Percentiles rank a stretch among this genome's conserved stretches.
Evolutionary conservation across 2,888 invertebrate genomes (phyloP).

Genomic region (Oscheius sp.): DNA sequence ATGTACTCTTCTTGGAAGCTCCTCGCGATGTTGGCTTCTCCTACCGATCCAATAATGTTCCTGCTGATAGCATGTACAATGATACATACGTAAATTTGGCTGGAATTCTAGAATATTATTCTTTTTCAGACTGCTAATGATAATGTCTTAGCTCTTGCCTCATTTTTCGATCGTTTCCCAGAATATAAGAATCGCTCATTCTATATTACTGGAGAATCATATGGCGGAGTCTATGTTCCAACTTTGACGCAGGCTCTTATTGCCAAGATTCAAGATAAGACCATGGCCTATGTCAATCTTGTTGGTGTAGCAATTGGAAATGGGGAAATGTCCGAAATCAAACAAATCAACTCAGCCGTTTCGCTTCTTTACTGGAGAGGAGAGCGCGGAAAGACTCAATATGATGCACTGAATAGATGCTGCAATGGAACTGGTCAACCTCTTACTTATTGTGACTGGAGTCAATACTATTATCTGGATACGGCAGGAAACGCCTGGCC

Average conservation of each 20-base stretch:
- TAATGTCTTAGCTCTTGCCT: slow-evolving; percentile 72
- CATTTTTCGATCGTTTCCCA: slow-evolving; percentile 73
- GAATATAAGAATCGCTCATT: slow-evolving; percentile 72
- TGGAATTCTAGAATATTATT: background rate
- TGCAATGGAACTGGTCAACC: slow-evolving; percentile 37
- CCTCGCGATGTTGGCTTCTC: slow-evolving; percentile 75
- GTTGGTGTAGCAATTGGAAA: slow-evolving; percentile 68
- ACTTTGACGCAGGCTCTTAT: slow-evolving; percentile 59
- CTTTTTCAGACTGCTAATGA: slow-evolving; percentile 71
- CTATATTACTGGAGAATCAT: slow-evolving; percentile 71
- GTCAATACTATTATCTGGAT: slow-evolving; percentile 55
- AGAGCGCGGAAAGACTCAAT: slow-evolving; percentile 56
- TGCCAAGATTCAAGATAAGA: slow-evolving; percentile 33
- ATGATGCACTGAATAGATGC: slow-evolving; percentile 49
- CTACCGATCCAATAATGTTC: slow-evolving; percentile 68
- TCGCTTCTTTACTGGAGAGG: slow-evolving; percentile 58
- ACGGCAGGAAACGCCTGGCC: slow-evolving; percentile 57
- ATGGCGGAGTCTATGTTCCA: slow-evolving; percentile 72
- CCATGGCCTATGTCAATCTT: slow-evolving; percentile 50
- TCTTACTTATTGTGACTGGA: slow-evolving; percentile 53
- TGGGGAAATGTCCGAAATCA: slow-evolving; percentile 58
- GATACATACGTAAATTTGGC: slow-evolving; percentile 53
- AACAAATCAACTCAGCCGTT: slow-evolving; percentile 62
- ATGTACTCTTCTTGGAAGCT: slow-evolving; percentile 74
- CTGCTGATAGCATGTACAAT: slow-evolving; percentile 49